phyloP scores from a whole-genome alignment of 2,113 vertebrate genomes.

The Lagopus leucura region DNA sequence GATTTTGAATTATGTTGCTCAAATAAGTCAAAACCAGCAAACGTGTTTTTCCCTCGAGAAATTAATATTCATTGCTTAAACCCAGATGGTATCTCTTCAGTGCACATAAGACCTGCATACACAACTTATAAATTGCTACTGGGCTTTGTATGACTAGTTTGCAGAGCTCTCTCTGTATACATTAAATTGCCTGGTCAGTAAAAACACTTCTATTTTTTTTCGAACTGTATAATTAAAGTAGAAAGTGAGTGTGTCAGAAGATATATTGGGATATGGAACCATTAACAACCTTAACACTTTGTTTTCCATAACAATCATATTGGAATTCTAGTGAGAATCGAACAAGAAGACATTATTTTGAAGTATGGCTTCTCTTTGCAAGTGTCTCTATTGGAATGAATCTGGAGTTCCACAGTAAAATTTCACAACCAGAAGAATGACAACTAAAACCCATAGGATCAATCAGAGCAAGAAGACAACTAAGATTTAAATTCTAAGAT shows the following conservation, averaged over 20 bases:
- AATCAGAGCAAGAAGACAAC: neutral
- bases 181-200: neutral
- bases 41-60: neutral
- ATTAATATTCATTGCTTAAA: constrained; percentile 32
- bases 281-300: constrained; percentile 31
- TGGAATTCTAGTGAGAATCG: constrained; percentile 10
- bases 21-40: neutral
- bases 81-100: neutral
- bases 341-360: constrained; percentile 30
- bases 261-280: neutral
- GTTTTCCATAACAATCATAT: constrained; percentile 40
- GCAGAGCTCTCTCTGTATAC: neutral
- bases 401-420: neutral
- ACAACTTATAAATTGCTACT: neutral
- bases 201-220: neutral
- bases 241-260: constrained; percentile 4
- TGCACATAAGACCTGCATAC: neutral
- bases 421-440: constrained; percentile 5
- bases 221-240: constrained; percentile 24
- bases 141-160: neutral
- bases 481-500: constrained; percentile 31
- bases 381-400: constrained; percentile 19
- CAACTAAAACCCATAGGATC: neutral
- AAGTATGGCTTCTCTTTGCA: constrained; percentile 33
- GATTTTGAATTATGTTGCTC: neutral